Percentiles rank a stretch among this genome's conserved stretches.
Conservation (phyloP, 1,140 invertebrate species). For the Drosophila paulistorum region DNA sequence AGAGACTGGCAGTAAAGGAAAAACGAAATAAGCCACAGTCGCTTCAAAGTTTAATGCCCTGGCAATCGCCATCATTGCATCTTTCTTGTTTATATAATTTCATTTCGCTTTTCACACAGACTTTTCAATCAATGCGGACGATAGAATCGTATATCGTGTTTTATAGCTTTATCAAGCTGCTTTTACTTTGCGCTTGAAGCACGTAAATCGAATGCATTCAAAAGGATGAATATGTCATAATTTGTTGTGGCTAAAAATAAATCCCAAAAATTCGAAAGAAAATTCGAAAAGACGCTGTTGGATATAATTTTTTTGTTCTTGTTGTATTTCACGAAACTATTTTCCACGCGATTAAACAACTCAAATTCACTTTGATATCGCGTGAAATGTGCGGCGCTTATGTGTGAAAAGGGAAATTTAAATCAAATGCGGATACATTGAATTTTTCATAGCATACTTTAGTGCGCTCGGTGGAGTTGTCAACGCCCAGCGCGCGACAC, state of each 20-base stretch:
- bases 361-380: constrained; percentile 74
- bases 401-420: constrained; percentile 69
- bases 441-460: constrained; percentile 78
- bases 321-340: constrained; percentile 61
- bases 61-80: constrained; percentile 63
- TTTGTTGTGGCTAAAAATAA: constrained; percentile 60
- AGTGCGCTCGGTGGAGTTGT: constrained; percentile 42
- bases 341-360: constrained; percentile 73
- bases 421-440: constrained; percentile 71
- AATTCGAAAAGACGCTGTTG: constrained; percentile 10
- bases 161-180: constrained; percentile 20
- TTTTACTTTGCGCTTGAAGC: constrained; percentile 37
- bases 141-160: constrained; percentile 42
- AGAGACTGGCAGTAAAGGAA: constrained; percentile 17
- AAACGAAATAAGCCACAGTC: constrained; percentile 42
- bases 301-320: neutral
- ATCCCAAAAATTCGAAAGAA: constrained; percentile 19
- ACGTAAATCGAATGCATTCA: constrained; percentile 34
- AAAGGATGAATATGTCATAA: constrained; percentile 45
- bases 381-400: constrained; percentile 39
- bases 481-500: constrained; percentile 37
- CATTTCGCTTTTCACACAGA: constrained; percentile 53
- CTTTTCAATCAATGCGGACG: constrained; percentile 61
- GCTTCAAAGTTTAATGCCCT: constrained; percentile 62
- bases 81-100: constrained; percentile 75